These are phyloP conservation scores for Diloba caeruleocephala DNA, from an alignment of 2,888 invertebrate genomes.

Conservation along the genomic window DNA sequence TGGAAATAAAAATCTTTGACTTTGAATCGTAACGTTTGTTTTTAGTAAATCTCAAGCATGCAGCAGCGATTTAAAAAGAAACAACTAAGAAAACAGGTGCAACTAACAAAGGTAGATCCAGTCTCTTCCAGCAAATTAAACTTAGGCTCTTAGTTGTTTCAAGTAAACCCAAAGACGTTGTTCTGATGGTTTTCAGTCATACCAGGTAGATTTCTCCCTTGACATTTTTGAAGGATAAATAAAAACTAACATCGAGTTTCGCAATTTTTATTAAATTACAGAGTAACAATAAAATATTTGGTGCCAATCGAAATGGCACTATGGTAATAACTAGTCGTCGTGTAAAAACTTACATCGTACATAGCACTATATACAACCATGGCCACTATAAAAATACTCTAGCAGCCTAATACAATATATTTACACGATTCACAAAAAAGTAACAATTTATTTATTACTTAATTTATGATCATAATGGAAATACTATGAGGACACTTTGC, in stretches of 20 bases:
- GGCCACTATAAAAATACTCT: constrained; percentile 65
- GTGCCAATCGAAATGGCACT: constrained; percentile 81
- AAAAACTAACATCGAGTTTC: constrained; percentile 29
- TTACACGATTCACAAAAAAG: constrained; percentile 66
- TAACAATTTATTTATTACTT: constrained; percentile 47
- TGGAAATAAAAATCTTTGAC: too few relatives aligned
- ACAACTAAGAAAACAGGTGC: too few relatives aligned
- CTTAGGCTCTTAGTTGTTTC: too few relatives aligned
- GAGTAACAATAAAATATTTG: constrained; percentile 80
- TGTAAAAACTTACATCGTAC: constrained; percentile 80
- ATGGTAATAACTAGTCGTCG: constrained; percentile 65
- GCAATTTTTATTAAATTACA: constrained; percentile 73
- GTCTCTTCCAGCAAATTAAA: too few relatives aligned
- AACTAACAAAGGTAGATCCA: too few relatives aligned
- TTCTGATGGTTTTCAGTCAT: too few relatives aligned
- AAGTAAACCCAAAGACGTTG: too few relatives aligned
- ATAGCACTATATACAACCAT: constrained; percentile 71
- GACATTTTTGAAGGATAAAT: neutral
- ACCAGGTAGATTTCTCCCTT: neutral
- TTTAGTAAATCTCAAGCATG: too few relatives aligned
- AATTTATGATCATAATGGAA: constrained; percentile 34
- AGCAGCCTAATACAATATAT: constrained; percentile 58
- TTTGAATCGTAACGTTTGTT: too few relatives aligned
- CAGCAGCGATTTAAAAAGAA: too few relatives aligned
- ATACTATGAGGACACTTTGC: constrained; percentile 15